These are phyloP conservation scores for Brachionichthys hirsutus DNA, from an alignment of 2,113 vertebrate genomes.

Conservation along the genomic window DNA sequence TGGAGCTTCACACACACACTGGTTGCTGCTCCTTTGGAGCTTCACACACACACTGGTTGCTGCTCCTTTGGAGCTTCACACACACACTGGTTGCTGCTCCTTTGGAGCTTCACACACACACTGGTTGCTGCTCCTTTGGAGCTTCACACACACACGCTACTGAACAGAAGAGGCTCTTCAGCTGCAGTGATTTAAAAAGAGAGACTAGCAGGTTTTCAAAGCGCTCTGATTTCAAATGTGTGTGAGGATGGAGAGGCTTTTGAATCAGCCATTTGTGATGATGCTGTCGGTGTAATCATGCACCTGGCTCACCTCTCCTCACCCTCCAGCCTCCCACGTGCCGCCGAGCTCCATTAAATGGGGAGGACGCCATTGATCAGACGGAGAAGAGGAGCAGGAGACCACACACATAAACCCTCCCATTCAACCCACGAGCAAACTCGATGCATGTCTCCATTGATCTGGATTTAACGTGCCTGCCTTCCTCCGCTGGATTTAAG, in stretches of 20 bases:
- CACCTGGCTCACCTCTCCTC: slow-evolving; percentile 30
- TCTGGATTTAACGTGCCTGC: slow-evolving; percentile 68
- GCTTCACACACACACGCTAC: slow-evolving; percentile 7
- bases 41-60: neutral
- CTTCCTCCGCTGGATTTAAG: slow-evolving; percentile 63
- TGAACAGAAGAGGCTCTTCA: neutral
- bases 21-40: too few relatives aligned
- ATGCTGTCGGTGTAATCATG: slow-evolving; percentile 16
- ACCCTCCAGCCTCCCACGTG: slow-evolving; percentile 9
- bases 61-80: neutral
- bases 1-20: too few relatives aligned
- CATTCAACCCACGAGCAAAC: slow-evolving; percentile 40
- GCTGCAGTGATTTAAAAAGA: slow-evolving; percentile 18
- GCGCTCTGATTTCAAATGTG: slow-evolving; percentile 36
- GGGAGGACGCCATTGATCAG: slow-evolving; percentile 4
- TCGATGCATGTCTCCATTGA: slow-evolving; percentile 66
- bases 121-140: neutral
- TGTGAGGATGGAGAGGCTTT: slow-evolving; percentile 30
- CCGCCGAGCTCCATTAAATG: neutral
- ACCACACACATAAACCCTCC: slow-evolving; percentile 25
- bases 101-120: slow-evolving; percentile 11
- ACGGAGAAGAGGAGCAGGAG: slow-evolving; percentile 3
- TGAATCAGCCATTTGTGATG: slow-evolving; percentile 9
- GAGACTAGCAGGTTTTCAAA: slow-evolving; percentile 16
- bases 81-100: too few relatives aligned